A percentile compares a stretch with the other conserved stretches of the same genome.
Evolutionary conservation across 1,140 invertebrate species (phyloP).

Genomic region (Sweltsa coloradensis): DNA sequence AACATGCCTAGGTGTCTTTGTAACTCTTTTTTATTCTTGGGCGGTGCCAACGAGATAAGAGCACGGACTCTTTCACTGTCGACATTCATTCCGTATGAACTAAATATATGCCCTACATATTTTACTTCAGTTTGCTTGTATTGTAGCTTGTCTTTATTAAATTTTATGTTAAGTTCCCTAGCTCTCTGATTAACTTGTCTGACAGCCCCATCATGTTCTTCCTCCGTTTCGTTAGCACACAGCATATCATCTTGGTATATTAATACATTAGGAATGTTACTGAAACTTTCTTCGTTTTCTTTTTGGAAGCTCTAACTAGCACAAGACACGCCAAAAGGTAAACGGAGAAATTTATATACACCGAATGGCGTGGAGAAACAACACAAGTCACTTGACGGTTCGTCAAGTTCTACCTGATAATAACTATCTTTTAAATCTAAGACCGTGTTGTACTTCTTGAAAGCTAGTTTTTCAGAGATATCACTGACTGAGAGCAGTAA

Average conservation of each 20-base stretch:
- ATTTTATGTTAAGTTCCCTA: no score
- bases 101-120: no score
- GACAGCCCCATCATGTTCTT: constrained; percentile 15
- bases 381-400: neutral
- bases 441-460: no score
- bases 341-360: neutral
- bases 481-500: neutral
- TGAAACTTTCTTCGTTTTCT: no score
- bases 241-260: no score
- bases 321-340: neutral
- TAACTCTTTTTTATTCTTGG: neutral
- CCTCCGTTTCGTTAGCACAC: constrained; percentile 12
- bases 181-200: neutral
- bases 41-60: neutral
- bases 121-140: no score
- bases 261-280: no score
- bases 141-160: no score
- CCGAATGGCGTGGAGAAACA: neutral
- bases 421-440: neutral
- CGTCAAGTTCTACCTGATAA: neutral
- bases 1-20: neutral
- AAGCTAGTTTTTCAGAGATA: no score
- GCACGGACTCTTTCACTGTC: no score
- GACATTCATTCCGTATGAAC: no score
- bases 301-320: neutral